A percentile compares a stretch with the other conserved stretches of the same genome.
phyloP scores from a whole-genome alignment of 2,797 vertebrate species.

The Perodicticus potto region DNA sequence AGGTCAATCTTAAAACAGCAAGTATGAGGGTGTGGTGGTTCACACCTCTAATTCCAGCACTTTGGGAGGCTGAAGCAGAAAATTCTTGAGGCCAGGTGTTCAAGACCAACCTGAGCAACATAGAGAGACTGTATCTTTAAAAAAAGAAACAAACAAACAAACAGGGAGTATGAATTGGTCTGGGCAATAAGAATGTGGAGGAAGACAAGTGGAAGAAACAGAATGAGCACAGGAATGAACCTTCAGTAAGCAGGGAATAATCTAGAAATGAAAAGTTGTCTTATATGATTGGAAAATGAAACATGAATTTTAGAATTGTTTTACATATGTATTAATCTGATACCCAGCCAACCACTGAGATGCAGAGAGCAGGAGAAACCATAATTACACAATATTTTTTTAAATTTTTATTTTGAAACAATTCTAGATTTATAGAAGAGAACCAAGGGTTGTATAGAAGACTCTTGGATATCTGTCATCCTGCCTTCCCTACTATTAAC shows the following conservation, averaged over 20 bases:
- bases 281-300: neutral
- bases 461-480: neutral
- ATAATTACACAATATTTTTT: neutral
- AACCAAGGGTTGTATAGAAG: neutral
- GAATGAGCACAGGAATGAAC: neutral
- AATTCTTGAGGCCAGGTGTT: neutral
- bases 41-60: neutral
- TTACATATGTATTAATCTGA: constrained; percentile 12
- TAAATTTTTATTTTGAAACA: neutral
- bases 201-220: constrained; percentile 25
- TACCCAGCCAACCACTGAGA: neutral
- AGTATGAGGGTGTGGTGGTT: neutral
- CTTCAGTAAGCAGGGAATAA: neutral
- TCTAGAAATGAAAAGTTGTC: neutral
- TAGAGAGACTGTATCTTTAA: neutral
- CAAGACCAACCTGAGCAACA: neutral
- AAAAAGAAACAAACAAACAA: neutral
- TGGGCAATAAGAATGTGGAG: neutral
- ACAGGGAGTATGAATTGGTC: neutral
- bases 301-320: constrained; percentile 39
- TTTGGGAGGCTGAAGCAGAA: neutral
- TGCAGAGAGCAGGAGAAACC: neutral
- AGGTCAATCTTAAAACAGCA: neutral
- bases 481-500: neutral
- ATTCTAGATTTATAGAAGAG: neutral